Conservation (phyloP, 2,113 vertebrate species). For the Trogon melanurus region DNA sequence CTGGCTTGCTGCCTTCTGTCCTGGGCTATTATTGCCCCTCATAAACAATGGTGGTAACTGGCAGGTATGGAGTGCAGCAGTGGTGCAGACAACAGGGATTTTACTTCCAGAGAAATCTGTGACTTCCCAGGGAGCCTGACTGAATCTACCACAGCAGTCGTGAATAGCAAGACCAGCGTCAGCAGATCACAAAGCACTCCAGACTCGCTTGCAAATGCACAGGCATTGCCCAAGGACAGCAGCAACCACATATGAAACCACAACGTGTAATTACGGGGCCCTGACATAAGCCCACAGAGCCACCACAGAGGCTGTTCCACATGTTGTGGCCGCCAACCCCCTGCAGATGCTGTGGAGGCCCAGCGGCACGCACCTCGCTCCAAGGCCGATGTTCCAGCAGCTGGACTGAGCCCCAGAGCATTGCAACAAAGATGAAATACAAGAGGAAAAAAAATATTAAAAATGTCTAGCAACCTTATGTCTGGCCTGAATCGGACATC, state of each 20-base stretch:
- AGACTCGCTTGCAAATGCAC: rapidly evolving
- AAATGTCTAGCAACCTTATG: background rate
- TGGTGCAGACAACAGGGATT: background rate
- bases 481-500: background rate
- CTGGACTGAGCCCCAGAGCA: background rate
- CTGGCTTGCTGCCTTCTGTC: background rate
- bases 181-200: background rate
- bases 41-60: background rate
- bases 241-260: background rate
- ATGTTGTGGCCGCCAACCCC: background rate
- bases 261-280: background rate
- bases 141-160: background rate
- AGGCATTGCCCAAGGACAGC: background rate
- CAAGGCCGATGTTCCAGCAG: background rate
- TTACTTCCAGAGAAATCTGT: background rate
- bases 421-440: background rate
- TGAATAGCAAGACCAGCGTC: rapidly evolving
- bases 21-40: background rate
- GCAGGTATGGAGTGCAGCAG: rapidly evolving
- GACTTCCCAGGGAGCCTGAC: background rate
- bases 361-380: background rate
- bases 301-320: background rate
- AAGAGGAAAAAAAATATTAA: background rate
- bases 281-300: rapidly evolving
- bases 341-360: background rate